Evolutionary conservation across 2,888 invertebrate genomes (phyloP), one percentile per base, ranked within the genome.

Genomic region (Rotaria magnacalcarata): DNA sequence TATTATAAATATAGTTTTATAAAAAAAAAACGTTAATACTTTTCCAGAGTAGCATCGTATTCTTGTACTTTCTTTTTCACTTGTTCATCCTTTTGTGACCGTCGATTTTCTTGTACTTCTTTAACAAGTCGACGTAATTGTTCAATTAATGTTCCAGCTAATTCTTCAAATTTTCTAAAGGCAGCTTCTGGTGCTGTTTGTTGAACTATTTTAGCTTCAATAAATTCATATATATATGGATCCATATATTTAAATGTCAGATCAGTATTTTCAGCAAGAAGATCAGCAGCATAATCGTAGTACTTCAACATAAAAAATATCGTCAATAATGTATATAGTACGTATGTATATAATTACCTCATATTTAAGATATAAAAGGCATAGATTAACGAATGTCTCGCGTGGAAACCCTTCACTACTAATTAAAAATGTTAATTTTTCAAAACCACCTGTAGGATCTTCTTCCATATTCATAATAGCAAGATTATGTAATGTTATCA

Each of bases 161-260:
- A 94, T 87, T 96, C 96, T 90, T 98, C 98, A 88, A 99, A 94
- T 91, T 97, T 97, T 89, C 95, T 94, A 88, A 91, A 91, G 0
- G 98, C 97, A 90, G 97, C 96, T 89, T 96, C 96, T 0, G 96
- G 95, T 0, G 97, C 96, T 2, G 97, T 96, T 92, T 98, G 97
- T 89, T 96, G 95, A 0, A 96, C 97, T 89, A 99, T 98, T 84
- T 98, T 92, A 0, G 98, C 97, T 90, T 99, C 98, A 90, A 99
- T 91, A 89, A 97, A 96, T 90, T 97, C 96, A 90, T 96, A 97
- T 84, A 97, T 92, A 91, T 96, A 97, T 87, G 95, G 95, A 14
- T 96, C 95, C 86, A 98, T 92, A 91, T 95, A 96, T 91, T 97
- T 97, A 89, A 96, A 96, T 0, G 97, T 97, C 86, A 97, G 93